These are phyloP conservation scores for Agonopterix heracliana DNA, from an alignment of 2,888 invertebrate genomes.

Conservation along the genomic window DNA sequence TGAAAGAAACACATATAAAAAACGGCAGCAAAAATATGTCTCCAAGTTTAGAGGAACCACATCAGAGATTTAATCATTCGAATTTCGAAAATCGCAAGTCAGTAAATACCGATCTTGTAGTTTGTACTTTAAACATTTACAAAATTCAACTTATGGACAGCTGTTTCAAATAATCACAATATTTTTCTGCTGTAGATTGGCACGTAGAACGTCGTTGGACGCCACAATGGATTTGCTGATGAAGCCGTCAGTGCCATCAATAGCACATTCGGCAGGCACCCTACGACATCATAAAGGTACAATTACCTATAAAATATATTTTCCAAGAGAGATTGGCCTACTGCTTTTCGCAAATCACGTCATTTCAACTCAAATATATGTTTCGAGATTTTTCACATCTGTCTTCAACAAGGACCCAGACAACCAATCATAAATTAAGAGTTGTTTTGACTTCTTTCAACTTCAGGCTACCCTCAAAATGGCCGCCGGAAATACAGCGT, in stretches of 20 bases:
- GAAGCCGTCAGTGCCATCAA: constrained; percentile 40
- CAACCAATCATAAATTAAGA: too few species aligned
- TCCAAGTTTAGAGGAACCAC: constrained; percentile 29
- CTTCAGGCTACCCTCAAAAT: constrained; percentile 36
- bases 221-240: constrained; percentile 43
- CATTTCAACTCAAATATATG: too few species aligned
- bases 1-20: constrained; percentile 62
- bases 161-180: not conserved
- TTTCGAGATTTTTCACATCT: too few species aligned
- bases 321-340: too few species aligned
- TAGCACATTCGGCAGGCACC: constrained; percentile 64
- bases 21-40: constrained; percentile 35
- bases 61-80: constrained; percentile 27
- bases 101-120: constrained; percentile 7
- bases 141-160: not conserved
- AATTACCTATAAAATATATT: too few species aligned
- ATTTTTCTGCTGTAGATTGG: not conserved
- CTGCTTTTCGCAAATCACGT: too few species aligned
- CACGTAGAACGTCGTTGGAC: constrained; percentile 58
- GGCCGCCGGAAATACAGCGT: constrained; percentile 41
- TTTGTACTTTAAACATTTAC: constrained; percentile 1
- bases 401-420: too few species aligned
- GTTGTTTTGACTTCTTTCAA: not conserved
- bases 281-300: constrained; percentile 33
- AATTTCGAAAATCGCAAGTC: constrained; percentile 44